These are phyloP conservation scores for Phycodurus eques DNA, from an alignment of 2,113 vertebrate species.

Conservation along the genomic window DNA sequence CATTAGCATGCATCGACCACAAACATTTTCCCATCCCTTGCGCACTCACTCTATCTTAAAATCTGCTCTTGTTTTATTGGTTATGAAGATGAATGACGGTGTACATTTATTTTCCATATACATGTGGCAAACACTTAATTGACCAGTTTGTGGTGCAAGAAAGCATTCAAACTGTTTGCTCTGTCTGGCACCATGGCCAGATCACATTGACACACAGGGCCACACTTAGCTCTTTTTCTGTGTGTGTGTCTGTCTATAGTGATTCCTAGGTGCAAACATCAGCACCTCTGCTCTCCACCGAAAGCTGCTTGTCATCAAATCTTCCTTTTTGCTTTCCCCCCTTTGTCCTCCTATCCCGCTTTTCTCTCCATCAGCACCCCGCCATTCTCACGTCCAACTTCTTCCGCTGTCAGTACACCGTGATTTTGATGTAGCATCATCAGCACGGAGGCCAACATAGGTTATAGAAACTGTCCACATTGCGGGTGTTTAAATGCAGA, in stretches of 20 bases:
- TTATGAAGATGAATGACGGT: not conserved
- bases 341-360: not conserved
- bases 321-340: conserved; percentile 9
- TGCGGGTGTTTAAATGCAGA: not conserved
- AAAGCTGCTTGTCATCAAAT: conserved; percentile 48
- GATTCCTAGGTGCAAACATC: conserved; percentile 40
- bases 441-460: not conserved
- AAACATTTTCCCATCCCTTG: too few relatives aligned
- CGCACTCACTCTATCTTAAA: not conserved
- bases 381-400: not conserved
- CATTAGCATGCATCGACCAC: too few relatives aligned
- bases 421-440: not conserved
- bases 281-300: conserved; percentile 37
- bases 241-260: not conserved
- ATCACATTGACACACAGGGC: conserved; percentile 13
- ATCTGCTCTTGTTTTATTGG: not conserved
- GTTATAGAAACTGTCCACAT: not conserved
- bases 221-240: conserved; percentile 22
- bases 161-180: conserved; percentile 23
- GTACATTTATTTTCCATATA: not conserved
- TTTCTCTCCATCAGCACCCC: conserved; percentile 1
- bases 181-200: conserved; percentile 5
- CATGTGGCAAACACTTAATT: not conserved
- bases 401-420: not conserved
- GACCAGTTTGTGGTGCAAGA: conserved; percentile 18